Conservation (phyloP, 2,113 vertebrate species). For the Astur gentilis region DNA sequence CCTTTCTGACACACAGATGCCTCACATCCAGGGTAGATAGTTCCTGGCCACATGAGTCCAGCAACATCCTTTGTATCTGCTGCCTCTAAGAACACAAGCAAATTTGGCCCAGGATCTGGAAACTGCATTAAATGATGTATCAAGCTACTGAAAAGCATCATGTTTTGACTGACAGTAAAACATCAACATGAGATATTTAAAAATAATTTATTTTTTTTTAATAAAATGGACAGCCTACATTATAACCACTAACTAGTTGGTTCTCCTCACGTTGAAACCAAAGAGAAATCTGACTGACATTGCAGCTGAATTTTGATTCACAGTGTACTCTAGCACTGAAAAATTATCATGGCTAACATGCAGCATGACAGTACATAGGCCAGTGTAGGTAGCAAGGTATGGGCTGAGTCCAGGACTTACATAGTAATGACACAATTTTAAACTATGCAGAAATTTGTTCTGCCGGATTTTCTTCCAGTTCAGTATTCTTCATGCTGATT, state of each 20-base stretch:
- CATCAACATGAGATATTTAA: background rate
- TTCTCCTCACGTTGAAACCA: background rate
- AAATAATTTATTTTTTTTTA: background rate
- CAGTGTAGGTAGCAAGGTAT: background rate
- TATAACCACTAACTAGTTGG: background rate
- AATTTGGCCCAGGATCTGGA: background rate
- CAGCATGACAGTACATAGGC: background rate
- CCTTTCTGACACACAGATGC: background rate
- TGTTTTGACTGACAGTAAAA: background rate
- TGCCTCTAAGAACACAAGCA: background rate
- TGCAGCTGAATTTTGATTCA: background rate
- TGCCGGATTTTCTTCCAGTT: background rate
- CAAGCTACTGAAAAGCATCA: background rate
- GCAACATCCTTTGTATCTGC: background rate
- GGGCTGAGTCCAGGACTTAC: background rate
- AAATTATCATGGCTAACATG: background rate
- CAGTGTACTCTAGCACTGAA: background rate
- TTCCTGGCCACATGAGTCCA: background rate
- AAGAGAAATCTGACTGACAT: background rate
- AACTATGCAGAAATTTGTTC: background rate
- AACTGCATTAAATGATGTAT: background rate
- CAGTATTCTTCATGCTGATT: background rate
- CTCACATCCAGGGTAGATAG: background rate
- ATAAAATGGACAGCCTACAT: background rate
- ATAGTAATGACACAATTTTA: background rate